These are phyloP conservation scores for Drosophila niveifrons DNA, from an alignment of 2,888 invertebrate genomes.

Conservation along the genomic window DNA sequence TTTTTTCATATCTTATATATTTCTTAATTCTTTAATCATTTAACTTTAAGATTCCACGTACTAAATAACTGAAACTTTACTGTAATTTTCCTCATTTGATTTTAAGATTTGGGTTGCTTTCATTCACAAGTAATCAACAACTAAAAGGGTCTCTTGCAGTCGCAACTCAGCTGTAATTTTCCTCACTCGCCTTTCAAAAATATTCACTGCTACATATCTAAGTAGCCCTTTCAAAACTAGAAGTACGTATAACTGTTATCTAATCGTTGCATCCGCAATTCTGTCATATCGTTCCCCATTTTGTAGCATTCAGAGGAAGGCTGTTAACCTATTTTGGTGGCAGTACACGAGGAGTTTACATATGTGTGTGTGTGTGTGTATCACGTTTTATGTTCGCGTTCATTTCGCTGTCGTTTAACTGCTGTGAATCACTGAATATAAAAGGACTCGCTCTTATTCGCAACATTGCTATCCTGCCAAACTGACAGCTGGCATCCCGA, in stretches of 20 bases:
- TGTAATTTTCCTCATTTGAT: no score
- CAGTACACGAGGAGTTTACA: background rate
- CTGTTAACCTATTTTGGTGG: slow-evolving; percentile 17
- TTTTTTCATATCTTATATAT: no score
- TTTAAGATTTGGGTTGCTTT: no score
- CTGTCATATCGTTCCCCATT: background rate
- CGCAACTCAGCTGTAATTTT: background rate
- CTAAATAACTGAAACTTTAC: no score
- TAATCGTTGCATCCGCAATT: slow-evolving; percentile 3
- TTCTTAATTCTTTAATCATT: no score
- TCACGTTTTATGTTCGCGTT: slow-evolving; percentile 14
- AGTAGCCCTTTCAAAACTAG: background rate
- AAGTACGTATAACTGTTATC: background rate
- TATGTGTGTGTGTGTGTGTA: background rate
- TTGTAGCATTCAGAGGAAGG: slow-evolving; percentile 1
- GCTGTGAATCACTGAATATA: slow-evolving; percentile 32
- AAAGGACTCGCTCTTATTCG: slow-evolving; percentile 17
- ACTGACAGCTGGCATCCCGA: slow-evolving; percentile 68
- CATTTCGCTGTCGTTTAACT: slow-evolving; percentile 54
- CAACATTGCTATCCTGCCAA: slow-evolving; percentile 29
- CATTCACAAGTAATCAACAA: no score
- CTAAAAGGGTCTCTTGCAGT: no score
- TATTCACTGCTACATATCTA: background rate
- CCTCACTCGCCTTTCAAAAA: fast-evolving
- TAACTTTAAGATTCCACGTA: no score